Percentiles rank a stretch among this genome's conserved stretches.
phyloP scores from a whole-genome alignment of 2,888 invertebrate genomes.

The Clitarchus hookeri region DNA sequence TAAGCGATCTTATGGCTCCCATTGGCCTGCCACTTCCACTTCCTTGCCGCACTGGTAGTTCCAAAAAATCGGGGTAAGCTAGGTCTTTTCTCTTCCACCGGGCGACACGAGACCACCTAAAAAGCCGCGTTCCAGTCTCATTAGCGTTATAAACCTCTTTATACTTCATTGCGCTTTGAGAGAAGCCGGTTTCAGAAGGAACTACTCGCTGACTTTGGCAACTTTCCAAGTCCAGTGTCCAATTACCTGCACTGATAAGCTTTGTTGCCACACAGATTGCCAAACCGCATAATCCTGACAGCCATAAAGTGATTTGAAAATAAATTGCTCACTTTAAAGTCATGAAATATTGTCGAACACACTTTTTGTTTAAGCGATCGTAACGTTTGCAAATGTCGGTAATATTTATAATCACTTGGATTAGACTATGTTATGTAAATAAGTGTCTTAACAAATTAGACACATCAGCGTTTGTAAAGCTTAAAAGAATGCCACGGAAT shows the following conservation, averaged over 20 bases:
- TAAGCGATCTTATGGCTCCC: background rate
- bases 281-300: background rate
- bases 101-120: slow-evolving; percentile 22
- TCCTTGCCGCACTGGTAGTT: background rate
- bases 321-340: background rate
- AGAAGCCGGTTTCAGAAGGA: background rate
- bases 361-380: too few species aligned
- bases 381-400: too few species aligned
- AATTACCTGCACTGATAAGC: background rate
- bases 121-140: slow-evolving; percentile 16
- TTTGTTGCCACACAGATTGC: background rate
- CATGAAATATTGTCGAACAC: too few species aligned
- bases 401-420: too few species aligned
- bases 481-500: too few species aligned
- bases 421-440: too few species aligned
- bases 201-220: background rate
- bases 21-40: background rate
- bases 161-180: background rate
- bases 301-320: background rate
- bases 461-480: too few species aligned
- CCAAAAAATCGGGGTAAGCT: background rate
- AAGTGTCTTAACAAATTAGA: too few species aligned
- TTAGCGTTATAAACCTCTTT: slow-evolving; percentile 16
- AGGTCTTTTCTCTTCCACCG: background rate
- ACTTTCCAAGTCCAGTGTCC: background rate